These are phyloP conservation scores for Tupiocoris notatus DNA, from an alignment of 2,888 invertebrate genomes.

Conservation along the genomic window DNA sequence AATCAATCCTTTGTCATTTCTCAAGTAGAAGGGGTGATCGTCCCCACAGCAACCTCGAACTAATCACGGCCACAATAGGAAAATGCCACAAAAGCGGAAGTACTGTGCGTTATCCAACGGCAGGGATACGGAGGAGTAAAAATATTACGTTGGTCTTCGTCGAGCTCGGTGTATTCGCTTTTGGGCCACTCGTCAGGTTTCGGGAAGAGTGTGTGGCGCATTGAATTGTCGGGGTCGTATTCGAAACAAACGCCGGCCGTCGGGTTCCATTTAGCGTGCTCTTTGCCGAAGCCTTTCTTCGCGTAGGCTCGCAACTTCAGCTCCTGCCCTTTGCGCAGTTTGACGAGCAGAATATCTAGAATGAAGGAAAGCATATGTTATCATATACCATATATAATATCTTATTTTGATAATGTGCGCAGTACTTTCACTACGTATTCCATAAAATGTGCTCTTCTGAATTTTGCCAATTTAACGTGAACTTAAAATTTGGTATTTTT, in stretches of 20 bases:
- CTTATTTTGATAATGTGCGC: no score
- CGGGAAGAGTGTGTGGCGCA: conserved; percentile 92
- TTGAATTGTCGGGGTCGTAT: conserved; percentile 97
- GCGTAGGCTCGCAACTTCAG: conserved; percentile 93
- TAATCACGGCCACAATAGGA: no score
- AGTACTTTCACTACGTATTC: no score
- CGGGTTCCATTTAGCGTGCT: conserved; percentile 99
- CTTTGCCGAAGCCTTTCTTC: conserved; percentile 95
- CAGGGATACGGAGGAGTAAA: neutral
- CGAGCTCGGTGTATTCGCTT: conserved; percentile 92
- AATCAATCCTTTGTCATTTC: no score
- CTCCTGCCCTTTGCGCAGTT: conserved; percentile 81
- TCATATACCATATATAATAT: neutral
- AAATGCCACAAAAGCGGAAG: no score
- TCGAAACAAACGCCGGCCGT: conserved; percentile 98
- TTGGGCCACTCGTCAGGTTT: conserved; percentile 99
- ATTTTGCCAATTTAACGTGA: no score
- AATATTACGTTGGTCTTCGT: conserved; percentile 80
- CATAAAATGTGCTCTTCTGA: no score
- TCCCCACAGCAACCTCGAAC: no score
- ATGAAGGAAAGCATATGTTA: conserved; percentile 23
- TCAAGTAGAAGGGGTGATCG: no score
- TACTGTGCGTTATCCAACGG: no score
- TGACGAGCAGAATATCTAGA: conserved; percentile 68
- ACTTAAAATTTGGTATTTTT: no score